Base-by-base conservation (phyloP, 1,140 invertebrate genomes). In the Micrasema minimum region DNA sequence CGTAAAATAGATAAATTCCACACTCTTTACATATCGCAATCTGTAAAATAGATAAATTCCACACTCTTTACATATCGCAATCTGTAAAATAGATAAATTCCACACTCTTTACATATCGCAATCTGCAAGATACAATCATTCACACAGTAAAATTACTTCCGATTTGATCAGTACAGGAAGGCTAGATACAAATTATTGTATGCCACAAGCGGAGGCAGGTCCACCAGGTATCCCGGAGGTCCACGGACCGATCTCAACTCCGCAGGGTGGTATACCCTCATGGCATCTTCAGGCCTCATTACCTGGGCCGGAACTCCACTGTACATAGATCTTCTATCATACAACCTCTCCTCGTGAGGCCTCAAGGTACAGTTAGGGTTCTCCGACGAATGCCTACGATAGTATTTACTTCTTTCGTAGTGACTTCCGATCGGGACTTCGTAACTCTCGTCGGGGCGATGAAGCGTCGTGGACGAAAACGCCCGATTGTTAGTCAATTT, bases 131-230 rank as follows among this genome's bases (percentile, higher is more conserved):
- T 31, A 31, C n/a, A n/a, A n/a, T 46, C 59, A 64, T 64, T 64
- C 59, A 64, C 22, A 46, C 59, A 46, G 18, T 16, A 38, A 61
- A 61, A 41, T 41, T 46, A 59, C 55, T 59, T 59, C 37, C 55
- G 26, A 45, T 45, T 26, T 46, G 16, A 69, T 64, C 59, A 84
- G 77, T 85, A 85, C 81, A 85, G 82, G 77, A 85, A 85, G 65
- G 83, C 83, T 76, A 85, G 74, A 77, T 84, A 85, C 71, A 85
- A 71, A 77, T 85, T 85, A 72, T 80, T 83, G 53, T 79, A 77
- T 71, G 80, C 80, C 31, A 79, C 51, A 5, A 75, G 43, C 14
- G 73, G 69, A n/a, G 73, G 69, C 43, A 71, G 31, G 59, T 75
- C 67, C 26, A 68, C 61, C 16, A 69, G 43, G 48, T 65, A 75